phyloP scores from a whole-genome alignment of 2,797 vertebrate genomes.

The Scolopax rusticola region DNA sequence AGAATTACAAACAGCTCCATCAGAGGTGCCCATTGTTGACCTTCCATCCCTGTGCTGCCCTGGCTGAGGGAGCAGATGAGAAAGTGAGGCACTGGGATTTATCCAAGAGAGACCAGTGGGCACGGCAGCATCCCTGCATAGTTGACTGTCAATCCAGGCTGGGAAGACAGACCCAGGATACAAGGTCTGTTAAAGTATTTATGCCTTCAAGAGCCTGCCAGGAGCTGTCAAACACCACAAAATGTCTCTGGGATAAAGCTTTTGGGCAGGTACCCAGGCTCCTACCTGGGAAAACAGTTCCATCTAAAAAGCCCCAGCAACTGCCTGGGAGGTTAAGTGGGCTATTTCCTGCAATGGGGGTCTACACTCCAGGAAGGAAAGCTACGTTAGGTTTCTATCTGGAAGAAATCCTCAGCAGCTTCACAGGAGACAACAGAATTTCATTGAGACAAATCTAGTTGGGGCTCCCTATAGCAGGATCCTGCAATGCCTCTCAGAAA shows the following conservation, averaged over 20 bases:
- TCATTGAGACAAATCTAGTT: not conserved
- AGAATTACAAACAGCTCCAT: not conserved
- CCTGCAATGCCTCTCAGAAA: too few relatives aligned
- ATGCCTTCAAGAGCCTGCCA: fast-evolving
- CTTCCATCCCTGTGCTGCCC: not conserved
- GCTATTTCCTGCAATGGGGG: not conserved
- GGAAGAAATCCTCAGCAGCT: not conserved
- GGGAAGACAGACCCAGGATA: not conserved
- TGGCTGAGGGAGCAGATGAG: not conserved
- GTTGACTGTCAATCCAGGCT: not conserved
- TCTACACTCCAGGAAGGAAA: not conserved
- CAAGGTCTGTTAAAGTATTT: not conserved
- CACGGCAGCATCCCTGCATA: not conserved
- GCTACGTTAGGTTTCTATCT: not conserved
- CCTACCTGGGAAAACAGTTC: not conserved
- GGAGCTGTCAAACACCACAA: not conserved
- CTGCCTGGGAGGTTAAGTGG: not conserved
- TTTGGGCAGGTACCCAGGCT: not conserved
- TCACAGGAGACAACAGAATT: not conserved
- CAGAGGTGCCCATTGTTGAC: not conserved
- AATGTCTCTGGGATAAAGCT: not conserved
- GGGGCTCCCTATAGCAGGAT: not conserved
- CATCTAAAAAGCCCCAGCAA: not conserved
- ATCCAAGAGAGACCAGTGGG: not conserved
- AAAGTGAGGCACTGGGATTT: not conserved